Base-by-base conservation (phyloP, 2,797 vertebrate species). In the Allobates femoralis region DNA sequence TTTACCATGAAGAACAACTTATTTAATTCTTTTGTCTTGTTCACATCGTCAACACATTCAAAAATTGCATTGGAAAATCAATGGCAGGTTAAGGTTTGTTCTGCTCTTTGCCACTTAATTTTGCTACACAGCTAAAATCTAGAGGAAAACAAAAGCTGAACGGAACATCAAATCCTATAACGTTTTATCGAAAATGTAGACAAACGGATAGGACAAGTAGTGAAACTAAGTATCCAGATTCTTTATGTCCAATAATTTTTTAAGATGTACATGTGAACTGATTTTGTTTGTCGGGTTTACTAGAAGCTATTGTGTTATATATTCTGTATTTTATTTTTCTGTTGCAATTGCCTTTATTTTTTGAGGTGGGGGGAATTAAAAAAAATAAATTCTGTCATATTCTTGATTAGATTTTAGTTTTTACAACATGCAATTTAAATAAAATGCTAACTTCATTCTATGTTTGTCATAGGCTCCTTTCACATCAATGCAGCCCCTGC, bases 91-190 rank as follows among this genome's bases (percentile, higher is more conserved):
- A 83, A 81, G 53, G 21, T 79, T 81, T 80, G 28, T 71, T 86
- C 80, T 88, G 80, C 80, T 77, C 76, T 86, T 74, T 73, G 62
- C 28, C 67, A 86, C 30, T 60, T 84, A n/a, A 73, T 74, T 86
- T 84, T 79, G 79, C 77, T 60, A 58, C 50, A 69, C 64, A 18
- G 37, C 55, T 74, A 81, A 56, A 30, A 66, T 84, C 55, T 60
- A 58, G 80, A 81, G 69, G 50, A 69, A 81, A 75, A 89, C 82
- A 89, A 56, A 79, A 86, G 46, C 60, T 66, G 58, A 79, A 85
- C 26, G 28, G 23, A 86, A 74, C 66, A 81, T 64, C 79, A 91
- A 46, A 80, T 91, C 92, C 94, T 94, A 95, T 95, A 96, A 95
- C 95, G 95, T 95, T 95, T 95, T 83, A 83, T 55, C 16, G 56